phyloP scores from a whole-genome alignment of 1,140 invertebrate genomes.

The Papilio polytes region DNA sequence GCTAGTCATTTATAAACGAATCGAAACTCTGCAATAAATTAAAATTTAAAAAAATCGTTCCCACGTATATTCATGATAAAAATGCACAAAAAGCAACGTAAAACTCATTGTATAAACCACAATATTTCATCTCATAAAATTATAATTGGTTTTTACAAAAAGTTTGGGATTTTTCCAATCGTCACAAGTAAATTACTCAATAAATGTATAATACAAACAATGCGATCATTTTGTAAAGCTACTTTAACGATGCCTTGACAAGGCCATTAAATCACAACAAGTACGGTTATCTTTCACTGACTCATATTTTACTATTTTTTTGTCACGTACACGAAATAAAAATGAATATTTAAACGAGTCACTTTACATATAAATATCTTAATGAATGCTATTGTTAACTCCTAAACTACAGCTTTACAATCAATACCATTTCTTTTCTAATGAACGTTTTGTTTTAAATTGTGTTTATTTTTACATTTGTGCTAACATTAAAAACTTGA shows the following conservation, averaged over 20 bases:
- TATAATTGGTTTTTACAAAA: background rate
- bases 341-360: conserved; percentile 18
- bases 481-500: conserved; percentile 14
- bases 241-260: conserved; percentile 34
- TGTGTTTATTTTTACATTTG: conserved; percentile 32
- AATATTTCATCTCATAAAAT: background rate
- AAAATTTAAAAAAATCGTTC: too few relatives aligned
- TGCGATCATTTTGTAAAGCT: conserved; percentile 31
- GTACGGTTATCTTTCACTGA: conserved; percentile 27
- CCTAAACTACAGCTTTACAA: conserved; percentile 16
- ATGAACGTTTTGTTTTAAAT: conserved; percentile 30
- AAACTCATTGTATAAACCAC: background rate
- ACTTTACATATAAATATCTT: conserved; percentile 35
- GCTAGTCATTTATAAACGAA: too few relatives aligned
- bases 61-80: too few relatives aligned
- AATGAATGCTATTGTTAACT: conserved; percentile 36
- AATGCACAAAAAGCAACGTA: background rate
- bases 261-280: conserved; percentile 29
- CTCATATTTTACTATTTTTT: conserved; percentile 33
- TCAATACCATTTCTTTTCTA: conserved; percentile 31
- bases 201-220: conserved; percentile 10
- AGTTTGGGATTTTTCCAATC: conserved; percentile 16
- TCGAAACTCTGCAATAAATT: too few relatives aligned
- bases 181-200: conserved; percentile 4
- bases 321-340: conserved; percentile 38